Base-by-base conservation (phyloP, 2,797 vertebrate species). In the Bovichtus variegatus region DNA sequence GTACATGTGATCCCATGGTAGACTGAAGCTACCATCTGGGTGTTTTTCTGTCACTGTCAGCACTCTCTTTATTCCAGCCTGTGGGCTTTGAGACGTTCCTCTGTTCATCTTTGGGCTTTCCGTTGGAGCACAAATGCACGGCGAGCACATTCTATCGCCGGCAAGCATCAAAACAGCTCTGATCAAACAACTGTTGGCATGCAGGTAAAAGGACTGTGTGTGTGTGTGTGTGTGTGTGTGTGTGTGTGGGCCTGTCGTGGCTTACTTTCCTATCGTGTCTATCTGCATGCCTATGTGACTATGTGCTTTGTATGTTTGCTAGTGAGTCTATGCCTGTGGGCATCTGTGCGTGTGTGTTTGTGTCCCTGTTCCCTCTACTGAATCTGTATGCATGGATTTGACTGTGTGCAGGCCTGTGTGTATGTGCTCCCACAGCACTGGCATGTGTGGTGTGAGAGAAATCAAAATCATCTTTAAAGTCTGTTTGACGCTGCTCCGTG, bases 381-480 rank as follows among this genome's bases (percentile, higher is more conserved):
- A 51, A 59, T 73, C 58, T 71, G 58, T 47, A 41, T 53, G 70
- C 61, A 64, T 63, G 71, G 18, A 44, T 40, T n/a, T 53, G 31
- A 67, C 38, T 36, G 27, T 47, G 51, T 54, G 31, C 6, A 25
- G 21, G 16, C n/a, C 15, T 19, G 47, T 74, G 61, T 41, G 50
- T 58, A 57, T 43, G 71, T 53, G 73, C 16, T 6, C n/a, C 13
- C 23, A 21, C 51, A 61, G 44, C 58, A 44, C 46, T 58, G 31
- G 53, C 51, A 46, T 82, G 68, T 74, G 61, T 50, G 68, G 66
- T 55, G 73, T 84, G 72, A 77, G 86, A 87, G 89, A 83, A 92
- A 76, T 89, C 87, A 89, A 89, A 84, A 91, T 78, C 60, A 89
- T 91, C 73, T 90, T 90, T 89, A 71, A 89, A 80, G 82, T 83